These are phyloP conservation scores for Eulemur macaco DNA, from an alignment of 2,113 vertebrate species.

Conservation along the genomic window DNA sequence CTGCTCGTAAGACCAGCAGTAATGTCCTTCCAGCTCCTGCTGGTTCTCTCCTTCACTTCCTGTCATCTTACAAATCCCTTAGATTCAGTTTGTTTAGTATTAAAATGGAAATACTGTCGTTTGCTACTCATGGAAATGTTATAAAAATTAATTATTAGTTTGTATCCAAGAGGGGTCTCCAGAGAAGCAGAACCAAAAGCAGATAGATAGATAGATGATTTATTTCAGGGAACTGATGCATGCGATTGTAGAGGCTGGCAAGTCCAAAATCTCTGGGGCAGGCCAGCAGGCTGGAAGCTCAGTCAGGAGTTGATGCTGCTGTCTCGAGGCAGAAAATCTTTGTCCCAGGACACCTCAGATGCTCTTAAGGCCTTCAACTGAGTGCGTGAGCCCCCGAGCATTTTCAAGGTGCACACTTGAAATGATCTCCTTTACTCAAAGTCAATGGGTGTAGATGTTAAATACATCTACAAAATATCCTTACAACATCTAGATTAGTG, in stretches of 20 bases:
- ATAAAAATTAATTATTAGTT: neutral
- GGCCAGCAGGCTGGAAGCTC: neutral
- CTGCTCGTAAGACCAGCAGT: neutral
- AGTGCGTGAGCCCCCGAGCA: neutral
- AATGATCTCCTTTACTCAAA: neutral
- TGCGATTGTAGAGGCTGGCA: neutral
- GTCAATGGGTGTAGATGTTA: no score
- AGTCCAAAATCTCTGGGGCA: neutral
- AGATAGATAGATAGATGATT: neutral
- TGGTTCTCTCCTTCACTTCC: neutral
- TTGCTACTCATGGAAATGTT: neutral
- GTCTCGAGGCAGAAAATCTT: neutral
- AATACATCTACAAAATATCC: neutral
- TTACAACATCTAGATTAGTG: neutral
- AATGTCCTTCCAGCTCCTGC: neutral
- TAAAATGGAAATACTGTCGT: neutral
- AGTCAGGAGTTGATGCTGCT: neutral
- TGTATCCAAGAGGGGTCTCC: neutral
- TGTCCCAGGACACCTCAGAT: neutral
- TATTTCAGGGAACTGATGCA: neutral
- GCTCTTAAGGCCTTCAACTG: neutral
- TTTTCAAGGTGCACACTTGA: neutral
- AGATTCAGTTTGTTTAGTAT: neutral
- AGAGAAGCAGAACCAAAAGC: neutral
- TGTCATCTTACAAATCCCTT: neutral